These are phyloP conservation scores for Gadopsis marmoratus DNA, from an alignment of 2,797 vertebrate genomes.

Conservation along the genomic window DNA sequence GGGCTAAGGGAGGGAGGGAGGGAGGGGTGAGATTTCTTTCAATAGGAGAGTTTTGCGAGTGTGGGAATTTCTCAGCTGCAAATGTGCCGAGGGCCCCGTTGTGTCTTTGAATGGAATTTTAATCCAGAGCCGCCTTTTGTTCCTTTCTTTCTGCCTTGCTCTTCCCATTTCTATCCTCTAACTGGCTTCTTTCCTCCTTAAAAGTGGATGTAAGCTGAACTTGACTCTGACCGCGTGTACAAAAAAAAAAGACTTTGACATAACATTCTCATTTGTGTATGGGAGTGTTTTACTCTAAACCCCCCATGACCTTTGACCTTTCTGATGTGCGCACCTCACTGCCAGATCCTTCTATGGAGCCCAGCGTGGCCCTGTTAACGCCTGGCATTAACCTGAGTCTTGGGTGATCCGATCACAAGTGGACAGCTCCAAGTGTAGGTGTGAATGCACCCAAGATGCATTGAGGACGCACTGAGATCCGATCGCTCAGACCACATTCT, in stretches of 20 bases:
- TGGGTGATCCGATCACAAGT: no score
- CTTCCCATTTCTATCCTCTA: constrained; percentile 4
- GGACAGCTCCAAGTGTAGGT: no score
- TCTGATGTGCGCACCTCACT: constrained; percentile 13
- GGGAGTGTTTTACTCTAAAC: constrained; percentile 23
- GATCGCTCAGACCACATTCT: no score
- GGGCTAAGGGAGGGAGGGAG: constrained; percentile 32
- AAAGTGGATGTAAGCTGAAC: constrained; percentile 34
- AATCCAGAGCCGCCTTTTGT: constrained; percentile 9
- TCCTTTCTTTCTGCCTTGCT: background rate
- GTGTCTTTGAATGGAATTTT: constrained; percentile 33
- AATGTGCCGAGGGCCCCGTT: constrained; percentile 12
- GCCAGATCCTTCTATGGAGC: background rate
- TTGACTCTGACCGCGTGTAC: constrained; percentile 30
- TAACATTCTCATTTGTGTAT: background rate
- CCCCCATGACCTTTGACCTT: constrained; percentile 39
- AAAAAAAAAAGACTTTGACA: background rate
- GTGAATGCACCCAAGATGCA: no score
- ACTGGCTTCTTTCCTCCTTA: background rate
- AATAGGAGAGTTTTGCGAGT: constrained; percentile 24
- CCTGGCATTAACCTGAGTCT: no score
- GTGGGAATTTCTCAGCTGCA: background rate
- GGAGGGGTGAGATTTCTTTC: constrained; percentile 50
- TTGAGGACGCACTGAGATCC: no score
- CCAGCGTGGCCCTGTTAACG: no score